Evolutionary conservation across 2,888 invertebrate genomes (phyloP).

Genomic region (Epiblema foenella): DNA sequence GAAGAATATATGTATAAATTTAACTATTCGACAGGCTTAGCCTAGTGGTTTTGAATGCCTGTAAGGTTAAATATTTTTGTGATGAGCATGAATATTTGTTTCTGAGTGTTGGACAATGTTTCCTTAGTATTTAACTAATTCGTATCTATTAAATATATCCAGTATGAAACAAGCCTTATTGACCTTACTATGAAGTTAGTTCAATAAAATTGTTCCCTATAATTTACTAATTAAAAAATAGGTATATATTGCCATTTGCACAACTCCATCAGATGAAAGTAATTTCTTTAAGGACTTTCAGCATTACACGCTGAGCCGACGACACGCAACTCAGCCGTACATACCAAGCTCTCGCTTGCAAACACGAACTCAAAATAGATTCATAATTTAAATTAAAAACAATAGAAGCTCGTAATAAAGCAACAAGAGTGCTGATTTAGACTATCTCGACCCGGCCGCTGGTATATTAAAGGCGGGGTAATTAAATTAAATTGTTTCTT

Average conservation of each 20-base stretch:
- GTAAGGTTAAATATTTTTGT: no score
- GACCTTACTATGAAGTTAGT: no score
- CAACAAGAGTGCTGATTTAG: slow-evolving; percentile 41
- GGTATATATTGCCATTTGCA: background rate
- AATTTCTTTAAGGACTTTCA: background rate
- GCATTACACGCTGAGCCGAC: background rate
- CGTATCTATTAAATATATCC: no score
- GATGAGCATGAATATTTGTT: no score
- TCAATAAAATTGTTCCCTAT: no score
- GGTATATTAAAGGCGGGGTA: slow-evolving; percentile 78
- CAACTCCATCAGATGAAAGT: background rate
- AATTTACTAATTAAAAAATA: no score
- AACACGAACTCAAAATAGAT: slow-evolving; percentile 9
- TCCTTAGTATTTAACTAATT: no score
- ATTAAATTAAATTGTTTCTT: slow-evolving; percentile 82
- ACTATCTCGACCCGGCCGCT: slow-evolving; percentile 48
- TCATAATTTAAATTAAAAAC: slow-evolving; percentile 12
- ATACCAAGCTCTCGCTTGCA: background rate
- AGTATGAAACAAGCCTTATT: no score
- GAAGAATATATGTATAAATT: no score
- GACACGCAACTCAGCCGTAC: background rate
- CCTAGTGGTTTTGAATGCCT: no score
- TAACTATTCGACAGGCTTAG: no score
- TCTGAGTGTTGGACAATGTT: no score
- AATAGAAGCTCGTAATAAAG: slow-evolving; percentile 28